Evolutionary conservation across 2,888 invertebrate genomes (phyloP), one percentile per base, ranked within the genome.

Genomic region (Zele albiditarsus): DNA sequence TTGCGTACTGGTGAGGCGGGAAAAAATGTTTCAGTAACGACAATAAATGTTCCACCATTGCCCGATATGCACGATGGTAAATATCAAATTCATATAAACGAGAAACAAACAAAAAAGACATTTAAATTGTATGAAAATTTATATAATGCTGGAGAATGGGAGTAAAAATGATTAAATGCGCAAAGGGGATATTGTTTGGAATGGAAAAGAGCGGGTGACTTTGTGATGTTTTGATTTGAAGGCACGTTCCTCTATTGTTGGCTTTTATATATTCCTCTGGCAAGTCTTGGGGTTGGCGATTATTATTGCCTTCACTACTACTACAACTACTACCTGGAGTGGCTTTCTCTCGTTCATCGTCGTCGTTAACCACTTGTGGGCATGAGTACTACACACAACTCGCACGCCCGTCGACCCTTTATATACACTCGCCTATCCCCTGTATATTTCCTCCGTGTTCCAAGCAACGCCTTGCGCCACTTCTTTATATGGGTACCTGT

Each of bases 1-100:
- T 76, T 80, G 65, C 79, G 81, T 49, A 78, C 71, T n/a, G 79
- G 85, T 53, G 88, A 89, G 76, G 90, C 84, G 87, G 89, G 88
- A 49, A 89, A 88, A 74, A 92, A 95, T 91, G 94, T 95, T 75
- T 95, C 95, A 77, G 95, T 95, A 85, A 95, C 95, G 81, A 94
- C 95, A 82, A 95, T 95, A 90, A 95, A 95, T 88, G 93, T 94
- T 89, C 91, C 92, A 62, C 92, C 92, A 73, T 89, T 91, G 76
- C 92, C 92, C 82, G 91, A 91, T 58, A 91, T 91, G 85, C 92
- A 91, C 87, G 92, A 92, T 90, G 89, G 89, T 88, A 86, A 89
- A 67, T 57, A 66, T 38, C 28, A 42, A 31, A 74, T 38, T 38
- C 12, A 38, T 38, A 38, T 8, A 12, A 65, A 57, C 28, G 28